phyloP scores from a whole-genome alignment of 2,888 invertebrate species.

The Drosophila buzzatii region DNA sequence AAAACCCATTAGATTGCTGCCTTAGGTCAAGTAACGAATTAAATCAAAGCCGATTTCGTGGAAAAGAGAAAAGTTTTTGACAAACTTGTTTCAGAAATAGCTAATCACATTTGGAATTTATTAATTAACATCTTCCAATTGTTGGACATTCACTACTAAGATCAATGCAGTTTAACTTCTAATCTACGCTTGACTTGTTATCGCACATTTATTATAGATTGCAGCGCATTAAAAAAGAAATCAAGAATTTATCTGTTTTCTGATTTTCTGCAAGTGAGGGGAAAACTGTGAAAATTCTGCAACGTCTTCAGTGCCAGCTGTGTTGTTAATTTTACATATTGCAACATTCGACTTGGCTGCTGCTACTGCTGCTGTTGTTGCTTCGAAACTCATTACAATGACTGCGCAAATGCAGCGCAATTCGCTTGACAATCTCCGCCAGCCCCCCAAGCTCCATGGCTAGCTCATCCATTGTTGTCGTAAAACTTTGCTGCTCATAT shows the following conservation, averaged over 20 bases:
- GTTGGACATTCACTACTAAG: neutral
- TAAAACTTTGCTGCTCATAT: conserved; percentile 50
- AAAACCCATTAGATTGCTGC: neutral
- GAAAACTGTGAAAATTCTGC: conserved; percentile 25
- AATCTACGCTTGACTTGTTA: neutral
- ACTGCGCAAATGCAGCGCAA: conserved; percentile 73
- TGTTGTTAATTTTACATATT: conserved; percentile 68
- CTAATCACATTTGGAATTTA: neutral
- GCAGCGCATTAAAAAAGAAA: neutral
- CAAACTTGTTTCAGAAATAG: conserved; percentile 1
- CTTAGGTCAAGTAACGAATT: neutral
- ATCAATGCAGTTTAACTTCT: neutral
- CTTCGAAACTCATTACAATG: conserved; percentile 71
- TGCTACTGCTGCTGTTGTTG: conserved; percentile 27
- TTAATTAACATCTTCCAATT: neutral
- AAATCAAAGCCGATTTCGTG: neutral
- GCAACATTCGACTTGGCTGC: conserved; percentile 61
- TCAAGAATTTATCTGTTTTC: neutral
- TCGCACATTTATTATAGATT: neutral
- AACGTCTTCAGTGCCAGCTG: conserved; percentile 44
- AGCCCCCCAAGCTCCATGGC: neutral
- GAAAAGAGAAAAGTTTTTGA: conserved; percentile 4
- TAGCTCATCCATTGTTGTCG: conserved; percentile 48
- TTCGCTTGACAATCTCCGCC: conserved; percentile 15
- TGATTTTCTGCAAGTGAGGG: conserved; percentile 13